A percentile compares a stretch with the other conserved stretches of the same genome.
phyloP scores from a whole-genome alignment of 2,888 invertebrate species.

The Odontomyia ornata region DNA sequence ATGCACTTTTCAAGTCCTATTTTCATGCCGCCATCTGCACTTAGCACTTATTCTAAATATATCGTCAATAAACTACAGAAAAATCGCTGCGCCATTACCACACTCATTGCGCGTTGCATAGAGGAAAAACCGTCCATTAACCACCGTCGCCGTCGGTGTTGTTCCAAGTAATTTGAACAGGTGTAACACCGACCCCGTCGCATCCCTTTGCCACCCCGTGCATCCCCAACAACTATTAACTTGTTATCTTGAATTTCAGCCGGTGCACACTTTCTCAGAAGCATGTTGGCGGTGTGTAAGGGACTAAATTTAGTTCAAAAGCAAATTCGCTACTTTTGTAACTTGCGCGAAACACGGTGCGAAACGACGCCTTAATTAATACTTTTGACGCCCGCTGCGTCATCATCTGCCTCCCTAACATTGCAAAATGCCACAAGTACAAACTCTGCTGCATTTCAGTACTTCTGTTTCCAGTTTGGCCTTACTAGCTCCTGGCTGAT shows the following conservation, averaged over 20 bases:
- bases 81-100: constrained; percentile 24
- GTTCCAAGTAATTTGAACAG: constrained; percentile 44
- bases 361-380: constrained; percentile 44
- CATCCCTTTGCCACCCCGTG: neutral
- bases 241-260: constrained; percentile 32
- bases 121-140: constrained; percentile 44
- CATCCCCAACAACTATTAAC: constrained; percentile 22
- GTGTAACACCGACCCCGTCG: constrained; percentile 22
- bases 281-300: constrained; percentile 22
- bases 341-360: constrained; percentile 35
- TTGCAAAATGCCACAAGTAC: constrained; percentile 21
- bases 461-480: neutral
- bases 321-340: constrained; percentile 41
- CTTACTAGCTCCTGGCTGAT: neutral
- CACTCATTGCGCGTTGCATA: constrained; percentile 29
- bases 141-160: constrained; percentile 41
- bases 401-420: constrained; percentile 34
- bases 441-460: neutral
- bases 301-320: constrained; percentile 43
- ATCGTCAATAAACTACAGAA: constrained; percentile 31
- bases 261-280: neutral
- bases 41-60: constrained; percentile 33
- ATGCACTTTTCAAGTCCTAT: neutral
- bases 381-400: constrained; percentile 45
- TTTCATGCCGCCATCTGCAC: constrained; percentile 4